Conservation (phyloP, 2,888 invertebrate species). For the Dyspetes luteomarginatus region DNA sequence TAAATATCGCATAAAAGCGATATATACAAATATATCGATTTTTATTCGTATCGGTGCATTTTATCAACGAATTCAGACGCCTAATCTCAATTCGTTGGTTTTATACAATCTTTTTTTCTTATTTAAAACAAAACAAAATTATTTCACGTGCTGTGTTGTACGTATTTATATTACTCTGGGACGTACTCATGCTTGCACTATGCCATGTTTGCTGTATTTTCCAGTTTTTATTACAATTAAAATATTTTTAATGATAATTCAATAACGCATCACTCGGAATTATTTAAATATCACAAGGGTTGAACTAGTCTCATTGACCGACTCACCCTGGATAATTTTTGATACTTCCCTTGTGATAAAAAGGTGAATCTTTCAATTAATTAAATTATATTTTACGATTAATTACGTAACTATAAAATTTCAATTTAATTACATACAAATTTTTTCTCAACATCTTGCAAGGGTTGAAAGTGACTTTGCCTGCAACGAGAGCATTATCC, state of each 20-base stretch:
- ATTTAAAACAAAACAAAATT: background rate
- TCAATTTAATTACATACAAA: too few species aligned
- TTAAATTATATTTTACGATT: too few species aligned
- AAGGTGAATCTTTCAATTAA: too few species aligned
- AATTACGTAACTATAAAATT: too few species aligned
- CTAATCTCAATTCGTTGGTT: conserved; percentile 39
- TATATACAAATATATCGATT: too few species aligned
- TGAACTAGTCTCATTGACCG: too few species aligned
- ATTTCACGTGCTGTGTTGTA: conserved; percentile 38
- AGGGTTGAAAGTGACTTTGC: background rate
- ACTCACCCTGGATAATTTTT: too few species aligned
- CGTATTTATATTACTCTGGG: conserved; percentile 53
- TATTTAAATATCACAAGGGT: too few species aligned
- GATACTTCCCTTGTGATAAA: too few species aligned
- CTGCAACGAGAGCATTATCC: background rate
- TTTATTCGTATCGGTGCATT: background rate
- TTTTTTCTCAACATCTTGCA: background rate
- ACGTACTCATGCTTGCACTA: conserved; percentile 49
- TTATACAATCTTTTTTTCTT: conserved; percentile 30
- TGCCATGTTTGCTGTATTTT: background rate
- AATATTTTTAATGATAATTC: too few species aligned
- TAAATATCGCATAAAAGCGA: too few species aligned
- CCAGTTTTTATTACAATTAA: background rate
- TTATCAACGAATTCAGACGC: conserved; percentile 37
- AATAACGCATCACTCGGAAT: too few species aligned